phyloP scores from a whole-genome alignment of 37 sponge, comb jelly and placozoan species.

The Halichondria panicea region DNA sequence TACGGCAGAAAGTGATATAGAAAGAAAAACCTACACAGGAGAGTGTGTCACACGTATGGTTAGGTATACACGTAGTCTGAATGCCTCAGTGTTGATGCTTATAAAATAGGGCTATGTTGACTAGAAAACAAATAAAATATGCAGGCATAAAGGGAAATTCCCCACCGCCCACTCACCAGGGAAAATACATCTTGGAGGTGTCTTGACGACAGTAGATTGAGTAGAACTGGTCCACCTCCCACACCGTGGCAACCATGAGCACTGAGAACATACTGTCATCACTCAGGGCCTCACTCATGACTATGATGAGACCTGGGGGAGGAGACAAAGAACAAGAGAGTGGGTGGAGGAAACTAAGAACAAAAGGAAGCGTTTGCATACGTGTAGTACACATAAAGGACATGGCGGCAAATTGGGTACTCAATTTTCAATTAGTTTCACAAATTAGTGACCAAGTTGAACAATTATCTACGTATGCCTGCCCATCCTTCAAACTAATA shows the following conservation, averaged over 20 bases:
- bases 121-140: not conserved
- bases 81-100: no score
- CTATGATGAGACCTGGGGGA: slow-evolving; percentile 49
- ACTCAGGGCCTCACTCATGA: slow-evolving; percentile 72
- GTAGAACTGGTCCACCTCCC: slow-evolving; percentile 73
- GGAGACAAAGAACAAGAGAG: not conserved
- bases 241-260: slow-evolving; percentile 69
- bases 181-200: slow-evolving; percentile 60
- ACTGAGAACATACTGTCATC: slow-evolving; percentile 70
- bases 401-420: no score
- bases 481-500: no score
- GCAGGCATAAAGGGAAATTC: not conserved
- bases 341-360: no score
- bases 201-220: slow-evolving; percentile 58
- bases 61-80: no score
- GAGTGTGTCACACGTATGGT: not conserved
- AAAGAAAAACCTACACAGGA: slow-evolving; percentile 52
- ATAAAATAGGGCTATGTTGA: not conserved
- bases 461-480: no score
- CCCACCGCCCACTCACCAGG: slow-evolving; percentile 26
- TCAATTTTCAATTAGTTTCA: no score
- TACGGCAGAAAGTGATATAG: slow-evolving; percentile 70
- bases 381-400: no score
- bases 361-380: no score
- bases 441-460: no score